Evolutionary conservation across 1,140 invertebrate species (phyloP), one percentile per base, ranked within the genome.

Genomic region (Pseudobourletiella spinata): DNA sequence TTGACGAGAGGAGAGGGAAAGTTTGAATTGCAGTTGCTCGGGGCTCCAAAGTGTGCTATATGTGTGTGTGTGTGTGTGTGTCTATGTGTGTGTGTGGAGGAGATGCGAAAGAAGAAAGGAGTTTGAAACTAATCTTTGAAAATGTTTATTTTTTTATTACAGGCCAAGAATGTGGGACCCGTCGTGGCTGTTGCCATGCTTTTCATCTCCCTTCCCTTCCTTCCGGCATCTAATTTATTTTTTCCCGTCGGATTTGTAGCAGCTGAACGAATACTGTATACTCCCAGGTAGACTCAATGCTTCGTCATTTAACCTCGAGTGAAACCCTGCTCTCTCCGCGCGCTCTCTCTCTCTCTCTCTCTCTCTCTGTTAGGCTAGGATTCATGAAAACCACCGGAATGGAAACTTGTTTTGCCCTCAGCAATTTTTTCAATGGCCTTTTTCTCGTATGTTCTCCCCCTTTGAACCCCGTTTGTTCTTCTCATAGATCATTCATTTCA

Each of bases 241-340:
- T 84, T 93, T 69, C 89, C 87, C 1, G 90, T 94, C 15, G 91
- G 91, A 16, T 95, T 95, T 74, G 89, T 93, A 1, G 83, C 93
- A 1, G 91, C 91, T 6, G 91, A 95, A 74, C 79, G 91, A 71
- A 84, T 93, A n/a, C 80, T 94, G 1, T 94, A 93, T 73, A 86
- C 90, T 71, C 89, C 90, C 28, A 93, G 89, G 86, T 87, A 79
- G n/a, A n/a, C n/a, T n/a, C n/a, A n/a, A n/a, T n/a, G n/a, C 78
- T 46, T 61, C 22, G 3, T 29, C 20, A 32, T 26, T 29, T 56
- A 20, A 58, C 26, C 32, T 39, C 8, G 11, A 48, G 14, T 11
- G 44, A 15, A 39, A 48, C 18, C 8, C 20, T 15, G n/a, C 35
- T 39, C 35, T 39, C n/a, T n/a, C 20, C 22, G 3, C 25, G 25